Base-by-base conservation (phyloP, 2,888 invertebrate species). In the Entomobrya proxima region DNA sequence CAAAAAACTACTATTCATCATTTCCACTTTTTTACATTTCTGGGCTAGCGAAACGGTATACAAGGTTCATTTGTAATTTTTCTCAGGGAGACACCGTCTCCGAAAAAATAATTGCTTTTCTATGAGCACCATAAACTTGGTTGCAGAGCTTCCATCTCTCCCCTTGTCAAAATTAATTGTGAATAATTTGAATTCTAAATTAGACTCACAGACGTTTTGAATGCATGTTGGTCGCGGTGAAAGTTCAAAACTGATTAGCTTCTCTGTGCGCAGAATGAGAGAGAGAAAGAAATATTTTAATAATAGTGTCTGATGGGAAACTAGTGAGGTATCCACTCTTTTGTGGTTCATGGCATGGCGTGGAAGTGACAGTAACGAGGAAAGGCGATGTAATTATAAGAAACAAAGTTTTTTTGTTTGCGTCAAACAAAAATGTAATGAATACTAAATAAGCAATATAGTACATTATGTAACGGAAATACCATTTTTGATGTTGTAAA, bases 151-250 rank as follows among this genome's bases (percentile, higher is more conserved):
- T 35, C 52, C 40, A 58, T 44, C 27, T 47, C 40, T 44, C 0
- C 21, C 32, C 74, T 58, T 61, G 83, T 83, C 83, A 83, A 76
- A 47, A 67, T 83, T 83, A 83, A 76, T 76, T 83, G 61, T 83
- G 83, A 83, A 75, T 76, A 76, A 83, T 76, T 64, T 76, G 75
- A 75, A 76, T 76, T 74, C 58, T 69, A 58, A 74, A 52, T 74
- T 50, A 52, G 52, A 24, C 30, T 72, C 50, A 24, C 7, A 3
- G 37, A 7, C 40, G n/a, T 44, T 44, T 15, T 44, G 13, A 44
- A 44, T 44, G 13, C 24, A 44, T 7, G 18, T 35, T 24, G 55
- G 35, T 64, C 15, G 15, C 6, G 80, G 72, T 55, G 72, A 80
- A 55, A 80, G 69, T 79, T 79, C 50, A 47, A 58, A 67, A 79